phyloP scores from a whole-genome alignment of 2,888 invertebrate species.

The Aphrophora alni region DNA sequence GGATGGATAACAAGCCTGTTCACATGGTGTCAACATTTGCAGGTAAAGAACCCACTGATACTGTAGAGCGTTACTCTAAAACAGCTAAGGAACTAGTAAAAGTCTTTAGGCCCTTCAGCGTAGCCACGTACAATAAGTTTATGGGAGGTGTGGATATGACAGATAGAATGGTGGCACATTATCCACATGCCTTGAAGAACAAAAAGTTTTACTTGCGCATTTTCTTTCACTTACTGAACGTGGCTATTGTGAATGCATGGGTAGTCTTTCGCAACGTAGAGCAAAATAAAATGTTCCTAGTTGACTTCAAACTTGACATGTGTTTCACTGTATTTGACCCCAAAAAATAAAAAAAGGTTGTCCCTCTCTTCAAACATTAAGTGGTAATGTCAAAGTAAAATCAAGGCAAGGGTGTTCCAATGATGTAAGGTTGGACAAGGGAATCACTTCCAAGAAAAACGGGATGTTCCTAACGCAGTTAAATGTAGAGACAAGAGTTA shows the following conservation, averaged over 20 bases:
- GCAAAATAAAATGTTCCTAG: background rate
- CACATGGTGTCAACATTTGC: constrained; percentile 30
- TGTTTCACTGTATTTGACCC: too few relatives aligned
- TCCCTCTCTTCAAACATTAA: background rate
- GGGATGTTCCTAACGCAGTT: background rate
- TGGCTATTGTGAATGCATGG: constrained; percentile 18
- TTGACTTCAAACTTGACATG: background rate
- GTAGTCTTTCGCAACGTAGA: constrained; percentile 18
- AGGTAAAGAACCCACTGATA: constrained; percentile 23
- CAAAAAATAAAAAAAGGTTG: background rate
- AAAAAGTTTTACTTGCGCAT: constrained; percentile 39
- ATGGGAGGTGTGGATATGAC: constrained; percentile 38
- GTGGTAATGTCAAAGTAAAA: background rate
- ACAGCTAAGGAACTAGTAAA: background rate
- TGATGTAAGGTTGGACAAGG: constrained; percentile 4
- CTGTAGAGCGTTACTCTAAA: constrained; percentile 11
- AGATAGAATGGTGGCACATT: constrained; percentile 39
- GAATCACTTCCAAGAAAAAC: constrained; percentile 5
- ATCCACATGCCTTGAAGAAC: constrained; percentile 33
- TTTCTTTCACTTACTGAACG: constrained; percentile 38
- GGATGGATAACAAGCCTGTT: constrained; percentile 38
- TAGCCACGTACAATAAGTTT: constrained; percentile 9
- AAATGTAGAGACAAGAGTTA: constrained; percentile 11
- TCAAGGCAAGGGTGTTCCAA: background rate
- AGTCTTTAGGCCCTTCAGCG: background rate